phyloP scores from a whole-genome alignment of 2,888 invertebrate genomes.

The Sthenelais limicola region DNA sequence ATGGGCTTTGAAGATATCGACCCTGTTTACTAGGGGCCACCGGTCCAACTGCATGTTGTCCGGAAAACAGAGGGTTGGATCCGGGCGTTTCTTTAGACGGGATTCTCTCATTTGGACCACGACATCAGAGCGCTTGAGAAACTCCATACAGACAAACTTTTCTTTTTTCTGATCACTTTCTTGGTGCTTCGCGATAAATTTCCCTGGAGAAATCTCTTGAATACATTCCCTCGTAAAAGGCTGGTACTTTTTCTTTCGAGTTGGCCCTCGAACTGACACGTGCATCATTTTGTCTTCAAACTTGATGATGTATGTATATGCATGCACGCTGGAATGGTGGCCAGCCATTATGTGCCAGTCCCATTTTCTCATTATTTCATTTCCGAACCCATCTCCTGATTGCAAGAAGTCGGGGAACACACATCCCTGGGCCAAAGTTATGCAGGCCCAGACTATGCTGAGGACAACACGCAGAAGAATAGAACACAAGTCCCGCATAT shows the following conservation, averaged over 20 bases:
- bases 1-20: conserved; percentile 38
- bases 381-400: conserved; percentile 32
- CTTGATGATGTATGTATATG: conserved; percentile 37
- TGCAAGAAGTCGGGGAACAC: conserved; percentile 38
- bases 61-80: conserved; percentile 54
- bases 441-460: too few relatives aligned
- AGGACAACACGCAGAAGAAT: too few relatives aligned
- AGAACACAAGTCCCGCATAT: too few relatives aligned
- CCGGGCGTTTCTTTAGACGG: conserved; percentile 14
- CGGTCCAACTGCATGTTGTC: conserved; percentile 57
- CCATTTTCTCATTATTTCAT: conserved; percentile 38
- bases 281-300: conserved; percentile 31
- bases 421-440: neutral
- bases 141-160: conserved; percentile 61
- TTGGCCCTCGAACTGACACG: conserved; percentile 6
- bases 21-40: conserved; percentile 57
- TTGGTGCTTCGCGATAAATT: conserved; percentile 54
- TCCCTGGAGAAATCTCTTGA: conserved; percentile 53
- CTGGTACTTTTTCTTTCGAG: neutral
- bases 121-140: conserved; percentile 57
- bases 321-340: conserved; percentile 23
- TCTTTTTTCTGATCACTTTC: conserved; percentile 46
- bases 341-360: conserved; percentile 33
- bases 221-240: conserved; percentile 49
- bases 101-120: conserved; percentile 62